Conservation (phyloP, 2,113 vertebrate species). For the Prunella himalayana region DNA sequence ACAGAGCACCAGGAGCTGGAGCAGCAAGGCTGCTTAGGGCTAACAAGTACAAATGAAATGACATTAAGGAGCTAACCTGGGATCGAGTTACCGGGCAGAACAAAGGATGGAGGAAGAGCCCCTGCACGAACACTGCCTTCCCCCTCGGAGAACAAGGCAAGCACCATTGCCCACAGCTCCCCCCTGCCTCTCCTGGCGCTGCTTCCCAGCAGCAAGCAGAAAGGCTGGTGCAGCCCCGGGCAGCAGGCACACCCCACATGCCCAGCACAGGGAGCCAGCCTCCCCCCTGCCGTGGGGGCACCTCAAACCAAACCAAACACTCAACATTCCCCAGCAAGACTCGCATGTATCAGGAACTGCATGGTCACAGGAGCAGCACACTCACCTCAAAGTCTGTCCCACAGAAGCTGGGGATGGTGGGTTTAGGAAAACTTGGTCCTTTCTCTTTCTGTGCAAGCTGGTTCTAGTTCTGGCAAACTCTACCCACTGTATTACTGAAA, state of each 20-base stretch:
- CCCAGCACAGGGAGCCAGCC: background rate
- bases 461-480: background rate
- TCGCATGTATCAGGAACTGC: background rate
- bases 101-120: background rate
- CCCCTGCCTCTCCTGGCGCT: background rate
- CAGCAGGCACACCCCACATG: background rate
- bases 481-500: background rate
- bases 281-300: rapidly evolving
- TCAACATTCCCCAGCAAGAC: background rate
- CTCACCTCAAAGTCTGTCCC: background rate
- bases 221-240: rapidly evolving
- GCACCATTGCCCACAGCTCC: background rate
- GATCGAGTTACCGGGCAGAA: background rate
- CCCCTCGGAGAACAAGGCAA: background rate
- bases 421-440: background rate
- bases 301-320: background rate
- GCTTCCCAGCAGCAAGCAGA: rapidly evolving
- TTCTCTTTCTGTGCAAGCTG: background rate
- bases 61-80: background rate
- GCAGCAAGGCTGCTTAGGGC: background rate
- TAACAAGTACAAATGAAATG: background rate
- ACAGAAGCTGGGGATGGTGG: background rate
- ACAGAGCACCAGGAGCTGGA: background rate
- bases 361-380: background rate
- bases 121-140: rapidly evolving